Evolutionary conservation across 2,888 invertebrate species (phyloP).

Genomic region (Amphimallon solstitiale): DNA sequence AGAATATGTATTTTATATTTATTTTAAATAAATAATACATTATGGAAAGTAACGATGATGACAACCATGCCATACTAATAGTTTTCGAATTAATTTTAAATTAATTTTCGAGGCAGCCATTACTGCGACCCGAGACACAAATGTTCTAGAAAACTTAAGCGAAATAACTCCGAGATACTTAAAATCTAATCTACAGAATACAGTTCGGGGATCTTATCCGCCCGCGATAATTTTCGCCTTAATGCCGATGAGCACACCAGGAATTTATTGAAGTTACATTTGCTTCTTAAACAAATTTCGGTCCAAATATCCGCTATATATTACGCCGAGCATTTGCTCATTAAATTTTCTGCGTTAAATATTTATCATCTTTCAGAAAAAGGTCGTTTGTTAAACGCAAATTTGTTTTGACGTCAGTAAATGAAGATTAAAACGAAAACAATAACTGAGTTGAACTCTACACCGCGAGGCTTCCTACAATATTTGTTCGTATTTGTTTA

Average conservation of each 20-base stretch:
- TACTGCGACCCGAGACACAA: constrained; percentile 10
- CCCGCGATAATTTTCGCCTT: constrained; percentile 36
- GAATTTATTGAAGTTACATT: constrained; percentile 36
- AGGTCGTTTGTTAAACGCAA: constrained; percentile 2
- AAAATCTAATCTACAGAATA: constrained; percentile 37
- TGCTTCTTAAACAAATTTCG: constrained; percentile 31
- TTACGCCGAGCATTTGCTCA: constrained; percentile 3
- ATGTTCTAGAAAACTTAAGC: constrained; percentile 25
- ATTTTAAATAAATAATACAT: too few species aligned
- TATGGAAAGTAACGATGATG: neutral
- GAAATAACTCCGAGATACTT: constrained; percentile 36
- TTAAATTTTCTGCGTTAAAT: constrained; percentile 24
- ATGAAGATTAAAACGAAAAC: constrained; percentile 13
- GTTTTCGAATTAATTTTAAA: constrained; percentile 24
- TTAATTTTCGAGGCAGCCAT: constrained; percentile 10
- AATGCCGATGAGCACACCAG: constrained; percentile 36
- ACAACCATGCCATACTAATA: neutral
- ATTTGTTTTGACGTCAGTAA: constrained; percentile 22
- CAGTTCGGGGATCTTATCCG: constrained; percentile 34
- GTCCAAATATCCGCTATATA: constrained; percentile 21
- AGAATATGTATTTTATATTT: too few species aligned
- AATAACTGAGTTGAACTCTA: neutral
- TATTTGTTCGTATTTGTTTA: neutral
- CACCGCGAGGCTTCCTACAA: neutral
- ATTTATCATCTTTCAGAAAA: constrained; percentile 25